Evolutionary conservation across 2,113 vertebrate species (phyloP).

Genomic region (Accipiter cooperii): DNA sequence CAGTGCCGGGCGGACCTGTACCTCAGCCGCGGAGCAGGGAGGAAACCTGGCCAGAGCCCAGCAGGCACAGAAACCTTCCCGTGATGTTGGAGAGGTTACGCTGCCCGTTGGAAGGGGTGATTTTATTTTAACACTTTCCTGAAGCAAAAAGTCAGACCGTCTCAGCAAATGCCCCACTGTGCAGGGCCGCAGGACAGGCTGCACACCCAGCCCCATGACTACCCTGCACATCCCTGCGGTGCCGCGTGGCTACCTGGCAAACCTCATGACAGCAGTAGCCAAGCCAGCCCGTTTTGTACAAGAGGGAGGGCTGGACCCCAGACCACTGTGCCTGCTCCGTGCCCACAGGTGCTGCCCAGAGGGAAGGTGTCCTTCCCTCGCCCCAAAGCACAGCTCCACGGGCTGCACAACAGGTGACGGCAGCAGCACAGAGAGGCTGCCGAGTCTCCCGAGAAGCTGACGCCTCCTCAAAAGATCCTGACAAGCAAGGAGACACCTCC

Average conservation of each 20-base stretch:
- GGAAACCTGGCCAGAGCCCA: neutral
- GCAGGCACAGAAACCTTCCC: neutral
- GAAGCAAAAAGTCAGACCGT: neutral
- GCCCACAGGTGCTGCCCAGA: neutral
- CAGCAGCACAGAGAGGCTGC: neutral
- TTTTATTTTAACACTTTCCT: neutral
- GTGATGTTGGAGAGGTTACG: fast-evolving
- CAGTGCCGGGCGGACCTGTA: neutral
- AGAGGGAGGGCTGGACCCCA: neutral
- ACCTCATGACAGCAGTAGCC: neutral
- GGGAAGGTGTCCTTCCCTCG: neutral
- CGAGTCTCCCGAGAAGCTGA: neutral
- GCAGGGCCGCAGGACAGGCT: fast-evolving
- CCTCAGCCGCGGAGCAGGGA: fast-evolving
- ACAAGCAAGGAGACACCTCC: neutral
- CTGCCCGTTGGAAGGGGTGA: fast-evolving
- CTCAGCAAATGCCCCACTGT: fast-evolving
- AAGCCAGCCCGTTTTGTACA: fast-evolving
- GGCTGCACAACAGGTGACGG: neutral
- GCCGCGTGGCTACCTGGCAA: neutral
- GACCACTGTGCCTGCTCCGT: neutral
- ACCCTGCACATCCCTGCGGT: fast-evolving
- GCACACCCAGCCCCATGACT: fast-evolving
- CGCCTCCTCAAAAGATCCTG: neutral
- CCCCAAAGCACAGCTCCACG: neutral